A percentile compares a stretch with the other conserved stretches of the same genome.
Conservation (phyloP, 2,888 invertebrate species). For the Synergus umbraculus region DNA sequence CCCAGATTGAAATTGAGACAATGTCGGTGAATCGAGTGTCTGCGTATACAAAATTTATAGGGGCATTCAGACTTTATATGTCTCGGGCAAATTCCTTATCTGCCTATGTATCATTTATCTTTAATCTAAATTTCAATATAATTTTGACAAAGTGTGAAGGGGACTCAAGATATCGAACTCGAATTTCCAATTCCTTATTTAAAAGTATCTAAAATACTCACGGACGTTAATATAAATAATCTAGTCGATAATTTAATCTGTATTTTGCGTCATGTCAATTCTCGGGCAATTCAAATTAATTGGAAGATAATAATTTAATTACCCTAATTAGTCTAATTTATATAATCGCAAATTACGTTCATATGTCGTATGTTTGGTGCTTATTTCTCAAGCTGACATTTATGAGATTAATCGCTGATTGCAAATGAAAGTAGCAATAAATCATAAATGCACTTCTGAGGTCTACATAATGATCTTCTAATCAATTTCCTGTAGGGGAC, state of each 20-base stretch:
- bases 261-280: background rate
- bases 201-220: no score
- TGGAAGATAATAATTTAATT: constrained; percentile 15
- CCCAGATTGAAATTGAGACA: constrained; percentile 41
- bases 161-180: no score
- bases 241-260: background rate
- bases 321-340: constrained; percentile 13
- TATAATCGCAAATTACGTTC: background rate
- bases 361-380: background rate
- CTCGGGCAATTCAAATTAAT: background rate
- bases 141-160: constrained; percentile 1
- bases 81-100: background rate
- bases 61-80: background rate
- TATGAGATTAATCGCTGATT: constrained; percentile 28
- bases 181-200: no score
- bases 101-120: background rate
- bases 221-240: no score
- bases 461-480: constrained; percentile 14
- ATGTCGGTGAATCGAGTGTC: constrained; percentile 32
- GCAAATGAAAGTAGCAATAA: constrained; percentile 35
- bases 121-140: constrained; percentile 15
- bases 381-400: constrained; percentile 35
- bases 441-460: constrained; percentile 21
- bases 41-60: constrained; percentile 15
- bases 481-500: constrained; percentile 15